A percentile compares a stretch with the other conserved stretches of the same genome.
Conservation (phyloP, 2,888 invertebrate species). For the Bibio marci region DNA sequence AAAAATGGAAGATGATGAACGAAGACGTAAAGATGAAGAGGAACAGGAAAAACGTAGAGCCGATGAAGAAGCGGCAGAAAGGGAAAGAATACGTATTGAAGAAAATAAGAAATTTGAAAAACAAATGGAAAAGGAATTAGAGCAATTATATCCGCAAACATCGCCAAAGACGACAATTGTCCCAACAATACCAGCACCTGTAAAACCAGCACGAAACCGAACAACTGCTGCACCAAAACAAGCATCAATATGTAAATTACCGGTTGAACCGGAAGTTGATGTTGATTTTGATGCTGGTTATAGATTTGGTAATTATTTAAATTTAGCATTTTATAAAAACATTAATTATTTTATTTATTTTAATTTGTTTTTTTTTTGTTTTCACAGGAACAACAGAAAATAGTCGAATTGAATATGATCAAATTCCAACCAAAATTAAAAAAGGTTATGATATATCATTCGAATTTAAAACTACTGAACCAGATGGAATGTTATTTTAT, state of each 20-base stretch:
- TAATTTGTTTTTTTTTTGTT: constrained; percentile 3
- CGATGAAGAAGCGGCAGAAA: not conserved
- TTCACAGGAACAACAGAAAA: constrained; percentile 42
- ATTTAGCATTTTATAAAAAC: constrained; percentile 18
- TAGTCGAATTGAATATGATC: constrained; percentile 56
- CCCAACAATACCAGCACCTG: not conserved
- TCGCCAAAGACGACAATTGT: not conserved
- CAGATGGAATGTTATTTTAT: constrained; percentile 74
- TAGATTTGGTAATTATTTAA: constrained; percentile 28
- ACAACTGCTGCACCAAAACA: constrained; percentile 13
- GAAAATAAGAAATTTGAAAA: not conserved
- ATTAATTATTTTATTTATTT: constrained; percentile 6
- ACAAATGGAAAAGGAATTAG: not conserved
- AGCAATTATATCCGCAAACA: not conserved
- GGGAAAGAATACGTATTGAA: not conserved
- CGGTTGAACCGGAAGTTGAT: constrained; percentile 24
- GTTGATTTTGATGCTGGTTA: constrained; percentile 24
- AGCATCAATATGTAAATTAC: constrained; percentile 19
- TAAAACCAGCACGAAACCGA: constrained; percentile 11
- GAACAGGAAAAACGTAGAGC: not conserved
- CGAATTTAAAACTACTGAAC: constrained; percentile 50
- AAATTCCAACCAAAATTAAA: constrained; percentile 40
- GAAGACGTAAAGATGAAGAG: not conserved
- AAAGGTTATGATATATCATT: constrained; percentile 59
- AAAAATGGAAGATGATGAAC: not conserved